Base-by-base conservation (phyloP, 2,113 vertebrate genomes). In the Dicrurus megarhynchus region DNA sequence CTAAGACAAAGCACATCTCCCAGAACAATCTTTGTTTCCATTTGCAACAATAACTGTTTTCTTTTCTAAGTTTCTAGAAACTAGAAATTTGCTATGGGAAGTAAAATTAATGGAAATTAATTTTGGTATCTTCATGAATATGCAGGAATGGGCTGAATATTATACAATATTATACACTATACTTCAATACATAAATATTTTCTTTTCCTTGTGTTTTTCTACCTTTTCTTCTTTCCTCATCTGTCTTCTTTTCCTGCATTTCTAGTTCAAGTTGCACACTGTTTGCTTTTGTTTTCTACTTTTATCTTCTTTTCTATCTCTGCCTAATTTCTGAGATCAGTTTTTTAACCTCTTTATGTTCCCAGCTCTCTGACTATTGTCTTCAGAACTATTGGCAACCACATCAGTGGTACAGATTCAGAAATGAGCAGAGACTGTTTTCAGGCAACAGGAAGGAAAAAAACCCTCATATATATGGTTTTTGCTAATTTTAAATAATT, bases 401-500 rank as follows among this genome's bases (percentile, higher is more conserved):
- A 81, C 16, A 37, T 22, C 30, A 80, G 24, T 44, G 32, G 3
- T 39, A 35, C 11, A 42, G 10, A 68, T 91, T 50, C 39, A 30
- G 57, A 77, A 80, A 47, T 11, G 9, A 33, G 50, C 9, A 37
- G 32, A 50, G 12, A 2, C 32, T 42, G 5, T 69, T 53, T 56
- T 52, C 24, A 23, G 11, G 35, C 13, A 80, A 47, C 11, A n/a
- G 5, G 13, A 73, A 87, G 74, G 16, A 17, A 30, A 77, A 55
- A 26, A 0, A 13, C 3, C 6, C 0, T 6, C 9, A 42, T 3
- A 30, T 21, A 33, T 23, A n/a, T 23, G 3, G 0, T 47, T 75
- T 85, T 80, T 37, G 63, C 2, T 53, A 32, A 37, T 76, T 94
- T 79, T 8, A 55, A 87, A n/a, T 2, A 2, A 9, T 44, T 37